These are phyloP conservation scores for Pteria penguin DNA, from an alignment of 2,888 invertebrate genomes.

Conservation along the genomic window DNA sequence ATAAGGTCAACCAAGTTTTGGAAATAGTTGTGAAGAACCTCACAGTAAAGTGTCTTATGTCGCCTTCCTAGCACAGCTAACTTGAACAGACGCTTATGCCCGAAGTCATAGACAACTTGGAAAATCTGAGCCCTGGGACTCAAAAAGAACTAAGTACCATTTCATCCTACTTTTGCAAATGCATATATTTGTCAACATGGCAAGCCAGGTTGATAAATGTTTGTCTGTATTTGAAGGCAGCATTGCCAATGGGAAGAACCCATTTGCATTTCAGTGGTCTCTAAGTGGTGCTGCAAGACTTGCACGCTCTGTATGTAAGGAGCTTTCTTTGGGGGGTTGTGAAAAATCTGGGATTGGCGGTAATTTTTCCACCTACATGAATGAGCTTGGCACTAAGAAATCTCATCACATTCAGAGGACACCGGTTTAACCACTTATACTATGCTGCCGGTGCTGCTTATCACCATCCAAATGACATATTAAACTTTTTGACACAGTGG, in stretches of 20 bases:
- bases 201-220: constrained; percentile 36
- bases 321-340: constrained; percentile 23
- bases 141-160: no score
- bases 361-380: constrained; percentile 18
- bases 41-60: no score
- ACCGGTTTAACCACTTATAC: constrained; percentile 33
- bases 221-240: constrained; percentile 30
- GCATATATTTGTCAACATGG: no score
- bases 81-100: no score
- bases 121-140: no score
- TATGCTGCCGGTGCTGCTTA: constrained; percentile 21
- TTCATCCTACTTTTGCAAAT: no score
- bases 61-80: no score
- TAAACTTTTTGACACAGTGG: constrained; percentile 13
- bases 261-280: constrained; percentile 10
- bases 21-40: no score
- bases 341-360: constrained; percentile 31
- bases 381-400: constrained; percentile 17
- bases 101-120: no score
- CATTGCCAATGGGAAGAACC: constrained; percentile 23
- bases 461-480: constrained; percentile 25
- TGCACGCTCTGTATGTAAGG: constrained; percentile 24
- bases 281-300: constrained; percentile 29
- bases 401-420: constrained; percentile 32
- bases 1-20: no score